Evolutionary conservation across 2,113 vertebrate genomes (phyloP), one percentile per base, ranked within the genome.

Genomic region (Nothocercus nigrocapillus): DNA sequence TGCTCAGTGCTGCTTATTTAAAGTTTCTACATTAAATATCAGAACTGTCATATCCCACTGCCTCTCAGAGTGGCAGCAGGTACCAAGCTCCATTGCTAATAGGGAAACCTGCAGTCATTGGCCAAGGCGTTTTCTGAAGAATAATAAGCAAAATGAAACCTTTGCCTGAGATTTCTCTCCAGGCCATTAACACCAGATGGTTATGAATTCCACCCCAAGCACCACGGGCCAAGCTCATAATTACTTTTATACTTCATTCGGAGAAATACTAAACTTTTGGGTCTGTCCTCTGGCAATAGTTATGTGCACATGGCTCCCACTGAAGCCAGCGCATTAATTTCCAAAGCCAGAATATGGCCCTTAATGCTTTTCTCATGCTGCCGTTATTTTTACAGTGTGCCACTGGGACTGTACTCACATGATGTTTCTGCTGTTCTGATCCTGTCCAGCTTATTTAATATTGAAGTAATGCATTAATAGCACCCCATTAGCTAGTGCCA

Each of bases 101-200:
- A 1, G 82, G 36, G 5, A 91, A 93, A 94, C 45, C 24, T 76
- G 49, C 19, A 70, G 61, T 49, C 1, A 0, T 69, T 81, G 64
- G 19, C 72, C 88, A 85, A 67, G 44, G 58, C 63, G 21, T 77
- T 94, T 80, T 66, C 68, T 85, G 51, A 83, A 2, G 2, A 79
- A 80, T 75, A 90, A 38, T 47, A 77, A 70, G 36, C 7, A 6
- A 91, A 94, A 91, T 58, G 34, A 94, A 93, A 80, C n/a, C 56
- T 77, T 78, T 88, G 42, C 75, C 72, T 87, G 42, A 70, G 82
- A 38, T 85, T 93, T 75, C 11, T 5, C 47, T 95, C 82, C 68
- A 93, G 64, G 38, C 51, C 64, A 68, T 91, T 94, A 90, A 85
- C 56, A 91, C 38, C 73, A 90, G 72, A 74, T 94, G 70, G 64